Evolutionary conservation across 2,797 vertebrate genomes (phyloP), one percentile per base, ranked within the genome.

Genomic region (Danio albolineatus): DNA sequence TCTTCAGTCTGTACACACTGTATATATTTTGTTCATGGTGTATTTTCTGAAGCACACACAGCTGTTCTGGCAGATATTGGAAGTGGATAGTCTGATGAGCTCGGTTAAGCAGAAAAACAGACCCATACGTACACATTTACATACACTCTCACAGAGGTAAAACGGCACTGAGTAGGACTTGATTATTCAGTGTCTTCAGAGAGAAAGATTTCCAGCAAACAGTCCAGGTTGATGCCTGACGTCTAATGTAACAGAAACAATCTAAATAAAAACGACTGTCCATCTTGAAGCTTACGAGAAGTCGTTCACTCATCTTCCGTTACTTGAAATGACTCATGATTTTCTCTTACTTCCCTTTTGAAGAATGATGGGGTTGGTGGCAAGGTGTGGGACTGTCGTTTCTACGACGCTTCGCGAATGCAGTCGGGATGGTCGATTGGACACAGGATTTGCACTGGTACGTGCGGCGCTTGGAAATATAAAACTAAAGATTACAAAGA

Each of bases 381-480:
- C 48, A 80, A 59, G 69, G 71, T 43, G 36, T 39, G 66, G 83
- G 76, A 85, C 82, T 85, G 80, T 82, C 83, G 70, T 81, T 65
- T 76, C 43, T 85, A 79, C 82, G 78, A 87, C 83, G 85, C 86
- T 89, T 83, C 83, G 54, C 53, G 60, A 61, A 64, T 83, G 82
- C 88, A 87, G 84, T 76, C 51, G 48, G 36, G 79, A 38, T 28
- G 48, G 65, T 21, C 70, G 53, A 75, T 71, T 62, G 53, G 76
- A 85, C 80, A 83, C 86, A 83, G 87, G 82, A 78, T 82, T 90
- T 86, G 81, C 85, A 86, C 85, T 87, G 80, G 85, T 89, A 89
- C 91, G 87, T 91, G 93, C 85, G 88, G 92, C 85, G 89, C 86
- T 91, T 60, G 64, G 19, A 53, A 62, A 80, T 57, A 80, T 64